These are phyloP conservation scores for Dryas iulia DNA, from an alignment of 1,140 invertebrate species.

Conservation along the genomic window DNA sequence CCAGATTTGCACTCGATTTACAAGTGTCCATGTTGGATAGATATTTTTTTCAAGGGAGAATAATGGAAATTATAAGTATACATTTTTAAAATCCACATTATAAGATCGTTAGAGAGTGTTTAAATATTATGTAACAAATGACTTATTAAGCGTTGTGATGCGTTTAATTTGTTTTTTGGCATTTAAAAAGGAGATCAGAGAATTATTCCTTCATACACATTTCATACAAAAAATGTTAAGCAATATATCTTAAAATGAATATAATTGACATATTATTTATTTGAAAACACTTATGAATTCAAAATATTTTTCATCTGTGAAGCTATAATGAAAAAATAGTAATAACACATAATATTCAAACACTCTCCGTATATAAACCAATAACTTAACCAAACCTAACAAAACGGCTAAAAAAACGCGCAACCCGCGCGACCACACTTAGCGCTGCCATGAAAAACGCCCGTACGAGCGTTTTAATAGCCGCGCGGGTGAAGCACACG, in stretches of 20 bases:
- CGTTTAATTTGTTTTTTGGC: no score
- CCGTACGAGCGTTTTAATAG: background rate
- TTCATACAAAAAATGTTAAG: no score
- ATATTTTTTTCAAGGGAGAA: background rate
- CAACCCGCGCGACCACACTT: background rate
- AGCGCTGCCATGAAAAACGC: background rate
- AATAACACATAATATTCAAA: background rate
- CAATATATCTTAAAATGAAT: no score
- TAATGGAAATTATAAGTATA: background rate
- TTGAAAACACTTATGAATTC: background rate
- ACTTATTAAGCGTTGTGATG: no score
- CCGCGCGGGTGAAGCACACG: background rate
- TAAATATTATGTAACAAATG: background rate
- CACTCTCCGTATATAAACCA: background rate
- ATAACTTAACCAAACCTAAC: background rate
- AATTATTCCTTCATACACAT: no score
- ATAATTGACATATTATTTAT: background rate
- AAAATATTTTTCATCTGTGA: no score
- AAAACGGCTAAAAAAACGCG: background rate
- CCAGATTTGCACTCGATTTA: constrained; percentile 14
- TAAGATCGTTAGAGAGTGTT: background rate
- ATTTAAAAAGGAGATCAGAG: no score
- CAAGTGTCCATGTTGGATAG: background rate
- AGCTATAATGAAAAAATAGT: no score
- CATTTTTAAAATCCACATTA: background rate